Evolutionary conservation across 2,888 invertebrate species (phyloP).

Genomic region (Cephus nigrinus): DNA sequence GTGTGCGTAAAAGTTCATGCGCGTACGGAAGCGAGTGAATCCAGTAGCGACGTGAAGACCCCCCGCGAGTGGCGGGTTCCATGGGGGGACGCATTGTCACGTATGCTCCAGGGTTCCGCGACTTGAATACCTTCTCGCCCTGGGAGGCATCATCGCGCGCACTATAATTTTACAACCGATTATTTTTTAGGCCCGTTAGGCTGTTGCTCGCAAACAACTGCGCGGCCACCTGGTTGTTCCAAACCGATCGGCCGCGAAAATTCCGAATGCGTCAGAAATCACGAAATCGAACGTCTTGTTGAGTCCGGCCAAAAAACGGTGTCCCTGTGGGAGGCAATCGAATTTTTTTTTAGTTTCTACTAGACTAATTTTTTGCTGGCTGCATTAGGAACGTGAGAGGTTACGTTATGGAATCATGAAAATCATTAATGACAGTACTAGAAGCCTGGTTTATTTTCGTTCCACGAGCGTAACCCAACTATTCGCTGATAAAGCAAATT

Average conservation of each 20-base stretch:
- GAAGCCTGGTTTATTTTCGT: too few relatives aligned
- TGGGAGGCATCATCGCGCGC: slow-evolving; percentile 64
- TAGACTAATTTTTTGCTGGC: background rate
- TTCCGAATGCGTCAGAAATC: slow-evolving; percentile 34
- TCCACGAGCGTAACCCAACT: too few relatives aligned
- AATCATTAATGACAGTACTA: too few relatives aligned
- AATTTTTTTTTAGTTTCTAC: background rate
- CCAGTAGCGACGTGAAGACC: slow-evolving; percentile 49
- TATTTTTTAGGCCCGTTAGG: slow-evolving; percentile 35
- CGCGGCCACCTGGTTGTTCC: slow-evolving; percentile 54
- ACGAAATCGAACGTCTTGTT: slow-evolving; percentile 35
- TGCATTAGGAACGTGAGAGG: background rate
- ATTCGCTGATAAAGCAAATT: too few relatives aligned
- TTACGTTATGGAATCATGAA: too few relatives aligned
- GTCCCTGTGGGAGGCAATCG: background rate
- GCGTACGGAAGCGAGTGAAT: slow-evolving; percentile 33
- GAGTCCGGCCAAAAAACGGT: background rate
- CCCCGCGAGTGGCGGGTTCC: slow-evolving; percentile 55
- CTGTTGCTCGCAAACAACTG: slow-evolving; percentile 56
- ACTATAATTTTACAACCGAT: slow-evolving; percentile 62
- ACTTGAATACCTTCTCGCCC: slow-evolving; percentile 56
- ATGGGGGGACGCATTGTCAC: slow-evolving; percentile 60
- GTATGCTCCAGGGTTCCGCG: slow-evolving; percentile 54
- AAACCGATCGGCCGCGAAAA: slow-evolving; percentile 5
- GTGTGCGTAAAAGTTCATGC: slow-evolving; percentile 30